Conservation (phyloP, 2,113 vertebrate species). For the Manacus vitellinus region DNA sequence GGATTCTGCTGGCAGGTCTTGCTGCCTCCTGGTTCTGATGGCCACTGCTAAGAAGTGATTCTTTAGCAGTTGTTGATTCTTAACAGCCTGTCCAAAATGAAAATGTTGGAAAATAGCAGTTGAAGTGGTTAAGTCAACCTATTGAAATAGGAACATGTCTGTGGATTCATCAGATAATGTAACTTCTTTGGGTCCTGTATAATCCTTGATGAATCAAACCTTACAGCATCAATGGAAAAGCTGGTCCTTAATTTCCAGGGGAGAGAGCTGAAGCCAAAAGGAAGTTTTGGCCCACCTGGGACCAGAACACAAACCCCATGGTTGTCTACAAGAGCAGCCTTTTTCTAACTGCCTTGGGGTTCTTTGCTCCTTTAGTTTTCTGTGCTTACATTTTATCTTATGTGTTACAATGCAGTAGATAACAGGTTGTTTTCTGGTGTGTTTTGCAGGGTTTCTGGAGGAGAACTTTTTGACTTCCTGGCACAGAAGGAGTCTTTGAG, state of each 20-base stretch:
- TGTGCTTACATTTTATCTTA: neutral
- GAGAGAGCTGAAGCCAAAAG: neutral
- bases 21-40: neutral
- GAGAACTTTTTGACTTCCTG: constrained; percentile 97
- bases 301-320: neutral
- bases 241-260: neutral
- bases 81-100: neutral
- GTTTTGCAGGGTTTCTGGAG: constrained; percentile 89
- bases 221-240: neutral
- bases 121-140: neutral
- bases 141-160: neutral
- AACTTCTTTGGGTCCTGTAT: neutral
- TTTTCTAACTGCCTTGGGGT: neutral
- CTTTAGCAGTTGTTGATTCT: neutral
- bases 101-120: neutral
- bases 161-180: neutral
- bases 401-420: neutral
- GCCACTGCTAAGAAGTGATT: neutral
- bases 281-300: neutral
- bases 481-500: constrained; percentile 95
- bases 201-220: neutral
- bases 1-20: neutral
- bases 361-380: neutral
- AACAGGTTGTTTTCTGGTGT: neutral
- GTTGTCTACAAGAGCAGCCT: neutral